Percentiles rank a stretch among this genome's conserved stretches.
phyloP scores from a whole-genome alignment of 1,140 invertebrate species.

The Plectrocnemia conspersa region DNA sequence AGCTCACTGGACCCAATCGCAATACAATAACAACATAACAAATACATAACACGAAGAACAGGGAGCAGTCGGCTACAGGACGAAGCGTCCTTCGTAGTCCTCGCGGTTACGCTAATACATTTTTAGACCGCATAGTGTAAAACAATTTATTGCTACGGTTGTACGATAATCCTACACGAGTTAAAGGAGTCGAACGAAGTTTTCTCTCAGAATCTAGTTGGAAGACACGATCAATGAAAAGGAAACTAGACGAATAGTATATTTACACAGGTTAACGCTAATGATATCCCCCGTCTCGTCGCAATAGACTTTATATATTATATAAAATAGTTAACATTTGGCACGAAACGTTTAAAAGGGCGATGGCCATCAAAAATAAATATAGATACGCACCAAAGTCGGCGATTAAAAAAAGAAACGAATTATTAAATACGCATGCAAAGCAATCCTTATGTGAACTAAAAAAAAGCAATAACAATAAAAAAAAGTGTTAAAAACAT shows the following conservation, averaged over 20 bases:
- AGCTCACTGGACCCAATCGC: slow-evolving; percentile 13
- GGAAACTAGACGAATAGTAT: slow-evolving; percentile 18
- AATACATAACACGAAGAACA: slow-evolving; percentile 29
- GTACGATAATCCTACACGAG: slow-evolving; percentile 26
- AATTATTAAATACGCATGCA: background rate
- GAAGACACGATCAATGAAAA: slow-evolving; percentile 30
- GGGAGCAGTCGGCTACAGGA: background rate
- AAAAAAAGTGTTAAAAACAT: background rate
- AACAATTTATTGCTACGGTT: slow-evolving; percentile 34
- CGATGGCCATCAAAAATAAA: slow-evolving; percentile 5
- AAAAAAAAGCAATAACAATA: background rate
- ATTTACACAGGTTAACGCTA: slow-evolving; percentile 24
- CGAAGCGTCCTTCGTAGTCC: background rate
- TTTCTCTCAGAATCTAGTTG: slow-evolving; percentile 19
- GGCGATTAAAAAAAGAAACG: background rate
- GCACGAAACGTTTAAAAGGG: slow-evolving; percentile 21
- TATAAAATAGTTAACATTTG: slow-evolving; percentile 37
- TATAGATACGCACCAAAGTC: background rate
- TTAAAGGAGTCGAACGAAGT: slow-evolving; percentile 15
- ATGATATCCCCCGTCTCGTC: slow-evolving; percentile 32
- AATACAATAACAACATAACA: slow-evolving; percentile 33
- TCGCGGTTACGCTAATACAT: background rate
- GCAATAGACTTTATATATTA: slow-evolving; percentile 36
- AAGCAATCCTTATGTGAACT: background rate
- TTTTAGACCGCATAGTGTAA: background rate